These are phyloP conservation scores for Castor canadensis DNA, from an alignment of 2,113 vertebrate species.

Conservation along the genomic window DNA sequence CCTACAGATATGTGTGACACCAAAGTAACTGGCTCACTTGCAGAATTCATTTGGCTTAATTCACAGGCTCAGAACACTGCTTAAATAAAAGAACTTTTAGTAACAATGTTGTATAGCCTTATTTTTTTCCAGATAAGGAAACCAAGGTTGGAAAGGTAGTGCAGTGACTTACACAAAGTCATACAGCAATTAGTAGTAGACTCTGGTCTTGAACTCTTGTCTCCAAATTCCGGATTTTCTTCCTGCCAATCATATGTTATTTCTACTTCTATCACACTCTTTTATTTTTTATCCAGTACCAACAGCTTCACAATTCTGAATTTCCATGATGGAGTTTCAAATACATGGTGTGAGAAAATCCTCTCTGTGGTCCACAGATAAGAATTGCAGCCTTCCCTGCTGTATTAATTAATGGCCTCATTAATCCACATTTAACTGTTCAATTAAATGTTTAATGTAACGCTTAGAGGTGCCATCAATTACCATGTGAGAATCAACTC, in stretches of 20 bases:
- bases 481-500: conserved; percentile 71
- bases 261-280: background rate
- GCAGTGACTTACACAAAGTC: background rate
- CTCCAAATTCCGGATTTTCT: background rate
- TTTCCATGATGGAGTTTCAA: conserved; percentile 57
- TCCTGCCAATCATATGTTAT: background rate
- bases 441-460: conserved; percentile 84
- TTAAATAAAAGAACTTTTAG: conserved; percentile 3
- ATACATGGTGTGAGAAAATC: conserved; percentile 63
- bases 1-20: background rate
- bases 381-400: conserved; percentile 75
- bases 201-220: background rate
- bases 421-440: conserved; percentile 82
- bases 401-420: conserved; percentile 82
- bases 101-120: background rate
- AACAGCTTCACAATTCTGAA: conserved; percentile 49
- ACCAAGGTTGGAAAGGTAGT: background rate
- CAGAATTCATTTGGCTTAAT: conserved; percentile 1
- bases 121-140: conserved; percentile 30
- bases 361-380: conserved; percentile 76
- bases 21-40: background rate
- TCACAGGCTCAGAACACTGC: background rate
- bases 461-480: conserved; percentile 80
- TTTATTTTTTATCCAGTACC: background rate
- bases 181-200: background rate